phyloP scores from a whole-genome alignment of 2,113 vertebrate genomes.

The Amblyopsis rosae region DNA sequence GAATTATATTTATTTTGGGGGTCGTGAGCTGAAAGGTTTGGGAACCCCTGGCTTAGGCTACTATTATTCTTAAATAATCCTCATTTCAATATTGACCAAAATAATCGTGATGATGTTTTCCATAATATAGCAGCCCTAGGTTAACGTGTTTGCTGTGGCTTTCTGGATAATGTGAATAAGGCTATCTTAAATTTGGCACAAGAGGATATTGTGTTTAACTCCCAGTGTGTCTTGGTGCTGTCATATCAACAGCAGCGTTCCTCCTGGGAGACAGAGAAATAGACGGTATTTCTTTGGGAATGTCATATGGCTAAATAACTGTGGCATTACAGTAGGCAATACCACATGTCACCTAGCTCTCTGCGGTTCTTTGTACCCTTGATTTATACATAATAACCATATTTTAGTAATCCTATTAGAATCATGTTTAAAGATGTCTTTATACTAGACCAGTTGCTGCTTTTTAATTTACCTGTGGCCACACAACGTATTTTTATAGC shows the following conservation, averaged over 20 bases:
- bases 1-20: too few species aligned
- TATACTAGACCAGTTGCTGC: too few species aligned
- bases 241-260: conserved; percentile 6
- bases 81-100: too few species aligned
- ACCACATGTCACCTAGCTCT: conserved; percentile 50
- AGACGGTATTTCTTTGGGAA: conserved; percentile 81
- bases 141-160: neutral
- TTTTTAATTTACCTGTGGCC: too few species aligned
- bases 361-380: neutral
- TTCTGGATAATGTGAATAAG: neutral
- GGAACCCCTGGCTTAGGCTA: too few species aligned
- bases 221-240: conserved; percentile 26
- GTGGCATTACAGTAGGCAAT: conserved; percentile 67
- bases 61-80: too few species aligned
- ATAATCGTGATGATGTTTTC: too few species aligned
- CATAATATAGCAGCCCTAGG: too few species aligned
- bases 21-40: too few species aligned
- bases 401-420: neutral
- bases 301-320: conserved; percentile 51
- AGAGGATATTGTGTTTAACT: conserved; percentile 17
- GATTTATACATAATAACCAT: neutral
- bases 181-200: neutral
- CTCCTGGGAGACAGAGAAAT: conserved; percentile 73
- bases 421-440: too few species aligned
- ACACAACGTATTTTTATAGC: too few species aligned